Percentiles rank a stretch among this genome's conserved stretches.
Conservation (phyloP, 2,113 vertebrate species). For the Chrysochloris asiatica region DNA sequence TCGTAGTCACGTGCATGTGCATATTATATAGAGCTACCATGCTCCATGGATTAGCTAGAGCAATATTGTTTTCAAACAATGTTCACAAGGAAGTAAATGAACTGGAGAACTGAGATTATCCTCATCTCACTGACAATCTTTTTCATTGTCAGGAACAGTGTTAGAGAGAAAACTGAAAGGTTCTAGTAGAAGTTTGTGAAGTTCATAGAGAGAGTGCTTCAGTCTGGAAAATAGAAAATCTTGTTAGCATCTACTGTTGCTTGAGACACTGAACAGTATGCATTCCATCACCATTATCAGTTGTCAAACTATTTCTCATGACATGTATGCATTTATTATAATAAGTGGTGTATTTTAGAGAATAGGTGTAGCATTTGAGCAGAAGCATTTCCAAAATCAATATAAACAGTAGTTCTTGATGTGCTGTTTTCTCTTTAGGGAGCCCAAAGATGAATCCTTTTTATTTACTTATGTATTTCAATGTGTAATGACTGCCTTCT, state of each 20-base stretch:
- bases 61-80: slow-evolving; percentile 5
- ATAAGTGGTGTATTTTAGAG: not conserved
- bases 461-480: not conserved
- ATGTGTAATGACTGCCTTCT: slow-evolving; percentile 30
- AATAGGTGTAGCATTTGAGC: not conserved
- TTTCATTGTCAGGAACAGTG: not conserved
- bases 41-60: too few species aligned
- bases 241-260: not conserved
- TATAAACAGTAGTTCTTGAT: not conserved
- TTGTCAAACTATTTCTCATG: not conserved
- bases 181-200: slow-evolving; percentile 29
- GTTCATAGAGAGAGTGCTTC: not conserved
- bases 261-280: not conserved
- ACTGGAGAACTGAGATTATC: not conserved
- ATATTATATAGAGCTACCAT: too few species aligned
- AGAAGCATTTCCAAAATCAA: not conserved
- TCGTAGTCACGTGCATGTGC: too few species aligned
- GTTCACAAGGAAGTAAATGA: not conserved
- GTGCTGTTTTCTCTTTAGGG: not conserved
- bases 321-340: not conserved
- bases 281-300: not conserved
- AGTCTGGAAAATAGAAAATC: not conserved
- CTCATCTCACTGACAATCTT: not conserved
- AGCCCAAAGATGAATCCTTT: not conserved
- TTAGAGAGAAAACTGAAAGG: not conserved